phyloP scores from a whole-genome alignment of 1,140 invertebrate species.

The Lanistes nyassanus region DNA sequence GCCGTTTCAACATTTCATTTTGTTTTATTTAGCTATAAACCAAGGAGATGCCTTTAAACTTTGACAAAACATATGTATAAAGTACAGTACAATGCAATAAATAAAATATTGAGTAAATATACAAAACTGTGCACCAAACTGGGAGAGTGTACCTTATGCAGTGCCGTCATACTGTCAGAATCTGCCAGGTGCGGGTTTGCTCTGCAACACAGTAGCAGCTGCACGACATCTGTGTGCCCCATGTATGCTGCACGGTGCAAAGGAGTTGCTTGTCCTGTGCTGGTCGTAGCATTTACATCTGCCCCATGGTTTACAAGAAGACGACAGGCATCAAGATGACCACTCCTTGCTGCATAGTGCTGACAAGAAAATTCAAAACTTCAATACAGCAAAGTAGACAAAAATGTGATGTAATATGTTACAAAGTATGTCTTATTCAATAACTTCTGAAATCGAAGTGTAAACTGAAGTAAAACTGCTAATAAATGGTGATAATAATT shows the following conservation, averaged over 20 bases:
- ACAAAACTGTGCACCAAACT: conserved; percentile 4
- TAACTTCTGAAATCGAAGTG: too few relatives aligned
- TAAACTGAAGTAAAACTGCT: too few relatives aligned
- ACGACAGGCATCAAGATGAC: conserved; percentile 77
- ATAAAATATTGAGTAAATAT: background rate
- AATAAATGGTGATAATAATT: too few relatives aligned
- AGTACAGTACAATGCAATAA: background rate
- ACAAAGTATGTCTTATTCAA: too few relatives aligned
- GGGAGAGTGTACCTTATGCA: conserved; percentile 66
- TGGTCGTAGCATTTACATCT: conserved; percentile 78
- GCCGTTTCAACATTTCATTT: too few relatives aligned
- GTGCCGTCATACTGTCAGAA: conserved; percentile 80
- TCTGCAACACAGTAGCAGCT: conserved; percentile 74
- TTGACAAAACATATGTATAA: too few relatives aligned
- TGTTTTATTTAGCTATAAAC: too few relatives aligned
- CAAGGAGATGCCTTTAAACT: too few relatives aligned
- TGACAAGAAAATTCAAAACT: conserved; percentile 60
- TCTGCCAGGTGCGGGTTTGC: conserved; percentile 76
- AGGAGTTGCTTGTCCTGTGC: conserved; percentile 78
- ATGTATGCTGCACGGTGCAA: conserved; percentile 80
- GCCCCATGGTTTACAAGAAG: conserved; percentile 77
- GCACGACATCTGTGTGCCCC: conserved; percentile 56
- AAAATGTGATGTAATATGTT: background rate
- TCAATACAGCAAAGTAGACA: background rate
- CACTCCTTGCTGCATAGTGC: conserved; percentile 87